Conservation (phyloP, 2,797 vertebrate species). For the Acanthurus lineatus region DNA sequence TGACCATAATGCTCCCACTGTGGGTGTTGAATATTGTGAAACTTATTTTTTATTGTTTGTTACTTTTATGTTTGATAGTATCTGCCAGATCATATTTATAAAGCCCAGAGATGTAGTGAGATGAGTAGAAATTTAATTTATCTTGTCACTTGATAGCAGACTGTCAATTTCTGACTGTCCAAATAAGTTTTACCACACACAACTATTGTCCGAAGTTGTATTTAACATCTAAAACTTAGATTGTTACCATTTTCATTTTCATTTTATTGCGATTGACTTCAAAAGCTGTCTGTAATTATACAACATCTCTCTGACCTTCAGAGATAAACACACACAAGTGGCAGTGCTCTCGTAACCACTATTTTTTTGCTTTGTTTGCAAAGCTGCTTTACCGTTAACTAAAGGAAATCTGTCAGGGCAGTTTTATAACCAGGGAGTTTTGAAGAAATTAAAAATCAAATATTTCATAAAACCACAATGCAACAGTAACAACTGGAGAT, state of each 20-base stretch:
- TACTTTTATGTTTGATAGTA: slow-evolving; percentile 10
- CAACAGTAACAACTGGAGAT: slow-evolving; percentile 21
- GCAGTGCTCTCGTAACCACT: slow-evolving; percentile 48
- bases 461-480: slow-evolving; percentile 14
- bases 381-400: slow-evolving; percentile 1
- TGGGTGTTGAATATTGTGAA: slow-evolving; percentile 17
- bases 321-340: slow-evolving; percentile 34
- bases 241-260: slow-evolving; percentile 42
- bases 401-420: slow-evolving; percentile 13
- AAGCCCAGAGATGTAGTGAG: slow-evolving; percentile 15
- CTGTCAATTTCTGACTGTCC: neutral
- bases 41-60: slow-evolving; percentile 1
- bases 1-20: slow-evolving; percentile 12
- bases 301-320: neutral
- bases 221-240: slow-evolving; percentile 15
- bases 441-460: neutral
- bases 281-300: slow-evolving; percentile 16
- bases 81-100: neutral
- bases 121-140: neutral
- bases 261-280: slow-evolving; percentile 10
- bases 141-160: slow-evolving; percentile 35
- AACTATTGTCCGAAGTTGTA: slow-evolving; percentile 6
- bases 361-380: slow-evolving; percentile 10
- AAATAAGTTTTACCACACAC: neutral
- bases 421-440: slow-evolving; percentile 36